Conservation (phyloP, 1,140 invertebrate species). For the Vollenhovia emeryi region DNA sequence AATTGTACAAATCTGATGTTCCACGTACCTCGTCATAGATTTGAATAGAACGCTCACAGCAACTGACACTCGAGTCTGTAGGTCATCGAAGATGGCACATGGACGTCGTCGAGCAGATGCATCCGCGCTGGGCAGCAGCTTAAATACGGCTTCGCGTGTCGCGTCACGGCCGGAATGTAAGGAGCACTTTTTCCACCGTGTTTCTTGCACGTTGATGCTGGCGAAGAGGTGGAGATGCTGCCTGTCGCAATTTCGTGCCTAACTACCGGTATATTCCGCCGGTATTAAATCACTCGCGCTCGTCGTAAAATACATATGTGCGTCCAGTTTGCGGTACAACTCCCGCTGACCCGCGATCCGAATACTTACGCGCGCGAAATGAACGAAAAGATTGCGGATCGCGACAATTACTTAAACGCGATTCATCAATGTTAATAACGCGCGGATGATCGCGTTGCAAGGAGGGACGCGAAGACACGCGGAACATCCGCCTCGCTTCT, state of each 20-base stretch:
- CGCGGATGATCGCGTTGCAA: too few relatives aligned
- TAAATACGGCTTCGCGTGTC: slow-evolving; percentile 62
- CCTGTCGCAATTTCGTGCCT: slow-evolving; percentile 50
- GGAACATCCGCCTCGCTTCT: too few relatives aligned
- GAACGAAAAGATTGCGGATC: too few relatives aligned
- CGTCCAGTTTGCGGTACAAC: slow-evolving; percentile 34
- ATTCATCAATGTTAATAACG: too few relatives aligned
- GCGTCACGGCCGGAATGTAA: slow-evolving; percentile 51
- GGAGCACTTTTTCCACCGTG: slow-evolving; percentile 21
- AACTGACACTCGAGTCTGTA: too few relatives aligned
- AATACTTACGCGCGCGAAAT: slow-evolving; percentile 43
- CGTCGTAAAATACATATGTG: slow-evolving; percentile 52
- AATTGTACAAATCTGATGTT: background rate
- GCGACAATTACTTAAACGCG: too few relatives aligned
- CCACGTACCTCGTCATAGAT: background rate
- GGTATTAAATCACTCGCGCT: slow-evolving; percentile 50
- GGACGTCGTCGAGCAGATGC: slow-evolving; percentile 1
- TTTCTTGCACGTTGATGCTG: slow-evolving; percentile 43
- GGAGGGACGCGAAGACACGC: too few relatives aligned
- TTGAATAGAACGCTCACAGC: background rate
- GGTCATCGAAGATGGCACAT: background rate
- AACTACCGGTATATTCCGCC: slow-evolving; percentile 40
- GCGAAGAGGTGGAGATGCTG: background rate
- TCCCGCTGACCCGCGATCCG: background rate
- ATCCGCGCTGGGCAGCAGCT: background rate